Percentiles rank a stretch among this genome's conserved stretches.
These are phyloP conservation scores for Sebastes diploproa DNA, from an alignment of 2,797 vertebrate genomes.

Conservation along the genomic window DNA sequence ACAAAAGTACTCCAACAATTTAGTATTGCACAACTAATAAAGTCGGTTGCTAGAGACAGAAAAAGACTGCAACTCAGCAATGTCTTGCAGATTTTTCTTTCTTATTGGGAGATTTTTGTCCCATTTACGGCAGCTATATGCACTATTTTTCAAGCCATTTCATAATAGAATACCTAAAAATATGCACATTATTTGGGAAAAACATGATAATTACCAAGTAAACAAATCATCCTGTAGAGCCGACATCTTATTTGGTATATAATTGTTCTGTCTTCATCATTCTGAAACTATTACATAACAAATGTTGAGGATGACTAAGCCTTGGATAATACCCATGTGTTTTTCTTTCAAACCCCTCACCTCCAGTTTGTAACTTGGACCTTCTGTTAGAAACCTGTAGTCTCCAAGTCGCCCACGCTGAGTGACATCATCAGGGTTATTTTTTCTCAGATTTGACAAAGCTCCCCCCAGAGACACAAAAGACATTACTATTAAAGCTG, in stretches of 20 bases:
- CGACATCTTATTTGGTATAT: too few relatives aligned
- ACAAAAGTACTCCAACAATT: not conserved
- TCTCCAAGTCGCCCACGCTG: not conserved
- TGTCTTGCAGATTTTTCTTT: too few relatives aligned
- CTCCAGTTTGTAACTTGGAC: not conserved
- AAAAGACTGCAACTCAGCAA: not conserved
- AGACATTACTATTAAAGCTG: not conserved
- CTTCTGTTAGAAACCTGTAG: not conserved
- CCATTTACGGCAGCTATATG: too few relatives aligned
- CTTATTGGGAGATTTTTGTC: not conserved
- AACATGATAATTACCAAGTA: too few relatives aligned
- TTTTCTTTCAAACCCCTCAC: not conserved
- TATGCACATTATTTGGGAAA: too few relatives aligned
- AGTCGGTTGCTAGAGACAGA: too few relatives aligned
- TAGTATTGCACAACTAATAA: not conserved
- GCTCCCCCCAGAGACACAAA: not conserved
- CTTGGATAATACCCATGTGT: not conserved
- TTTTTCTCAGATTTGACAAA: not conserved
- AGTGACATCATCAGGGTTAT: not conserved
- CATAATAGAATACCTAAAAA: too few relatives aligned
- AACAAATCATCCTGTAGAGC: too few relatives aligned
- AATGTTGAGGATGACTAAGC: too few relatives aligned
- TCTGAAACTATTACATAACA: too few relatives aligned
- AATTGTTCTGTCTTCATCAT: too few relatives aligned
- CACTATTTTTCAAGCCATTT: too few relatives aligned